Base-by-base conservation (phyloP, 2,113 vertebrate species). In the Heterochromis multidens region DNA sequence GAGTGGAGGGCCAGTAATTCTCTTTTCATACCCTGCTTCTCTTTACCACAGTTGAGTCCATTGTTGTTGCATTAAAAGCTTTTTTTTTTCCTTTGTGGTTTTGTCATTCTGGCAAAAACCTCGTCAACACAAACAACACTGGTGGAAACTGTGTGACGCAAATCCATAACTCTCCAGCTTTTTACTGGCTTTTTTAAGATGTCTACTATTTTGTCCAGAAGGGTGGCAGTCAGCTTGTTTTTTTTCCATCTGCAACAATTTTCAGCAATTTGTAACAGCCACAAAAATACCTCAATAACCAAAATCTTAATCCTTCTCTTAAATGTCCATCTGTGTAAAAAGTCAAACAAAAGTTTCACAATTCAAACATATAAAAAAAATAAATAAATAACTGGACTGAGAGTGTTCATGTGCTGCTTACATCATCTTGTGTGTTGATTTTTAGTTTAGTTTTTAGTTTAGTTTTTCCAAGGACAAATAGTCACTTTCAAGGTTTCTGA, bases 151-250 rank as follows among this genome's bases (percentile, higher is more conserved):
- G 79, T 9, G 13, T 78, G 60, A 23, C 4, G 10, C 19, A 40
- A 62, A 79, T 90, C 57, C 52, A 70, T 78, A 82, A 61, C n/a
- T 59, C 56, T 33, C 13, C 79, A 61, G 49, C 33, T 57, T n/a
- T n/a, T 62, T 21, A 6, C 46, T 77, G 72, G 10, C 10, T 52
- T 74, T 52, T 54, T 54, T 14, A 31, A 52, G 19, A 8, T 14
- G 54, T 52, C 27, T 74, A 52, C 54, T 74, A 3, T 74, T 74
- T 74, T n/a, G 17, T 74, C 70, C 70, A 74, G 70, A 74, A 52
- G 46, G 17, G 54, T 52, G 70, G 0, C 25, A 54, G 46, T 19
- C 17, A 31, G 70, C 11, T 74, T 52, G 17, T 72, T 21, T 52
- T 37, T 52, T 52, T 0, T 13, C 27, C 70, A 74, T 14, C 46